Base-by-base conservation (phyloP, 2,113 vertebrate genomes). In the Oceanites oceanicus region DNA sequence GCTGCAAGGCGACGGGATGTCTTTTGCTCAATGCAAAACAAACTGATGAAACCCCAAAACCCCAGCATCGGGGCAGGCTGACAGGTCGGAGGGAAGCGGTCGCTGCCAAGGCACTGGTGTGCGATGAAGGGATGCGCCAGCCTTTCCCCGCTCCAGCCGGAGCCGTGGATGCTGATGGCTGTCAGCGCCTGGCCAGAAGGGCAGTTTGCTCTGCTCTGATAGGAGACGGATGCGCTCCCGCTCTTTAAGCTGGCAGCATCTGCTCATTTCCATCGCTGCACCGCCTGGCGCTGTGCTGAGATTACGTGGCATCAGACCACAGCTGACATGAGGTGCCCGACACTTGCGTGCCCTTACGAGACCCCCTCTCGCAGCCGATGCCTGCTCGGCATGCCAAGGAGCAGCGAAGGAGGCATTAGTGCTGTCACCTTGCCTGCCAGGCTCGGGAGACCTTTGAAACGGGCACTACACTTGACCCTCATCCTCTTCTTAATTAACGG, bases 401-500 rank as follows among this genome's bases (percentile, higher is more conserved):
- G 47, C 2, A 2, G 8, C 0, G 1, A 61, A 91, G 90, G 62
- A 82, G 83, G 22, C 45, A 58, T 76, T 22, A 38, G 16, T 1
- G 6, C 68, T n/a, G 44, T 86, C 63, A 62, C 73, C 73, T 62
- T 1, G 2, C 20, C 83, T 62, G 63, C 50, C 20, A 10, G 66
- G 52, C 73, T 93, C 67, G 6, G 82, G 78, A 77, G 72, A 62
- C 76, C 79, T 89, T 52, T 81, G 80, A 29, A 93, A 78, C 2
- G 3, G 93, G 71, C 63, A 13, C 25, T 42, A 18, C 70, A 52
- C 83, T 83, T 70, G 77, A 85, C 91, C 81, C 83, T 80, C 88
- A 34, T 83, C 77, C 67, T 94, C 62, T 19, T 38, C 80, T 81
- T 98, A 97, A 98, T 98, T 97, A 97, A 96, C 88, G 90, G 92